Conservation (phyloP, 2,888 invertebrate genomes). For the Glaucopsyche alexis region DNA sequence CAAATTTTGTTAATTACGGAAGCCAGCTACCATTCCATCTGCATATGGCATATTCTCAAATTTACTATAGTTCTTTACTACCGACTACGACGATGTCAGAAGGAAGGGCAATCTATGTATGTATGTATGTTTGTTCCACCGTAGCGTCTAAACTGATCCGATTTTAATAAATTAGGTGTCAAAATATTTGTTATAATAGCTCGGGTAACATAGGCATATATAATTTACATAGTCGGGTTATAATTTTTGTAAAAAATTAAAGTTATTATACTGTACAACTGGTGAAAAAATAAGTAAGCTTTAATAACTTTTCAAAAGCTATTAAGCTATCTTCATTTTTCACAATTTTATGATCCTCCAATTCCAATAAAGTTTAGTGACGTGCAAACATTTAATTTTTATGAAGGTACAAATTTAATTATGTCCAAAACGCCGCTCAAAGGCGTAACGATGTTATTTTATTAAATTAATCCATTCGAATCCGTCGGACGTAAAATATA, state of each 20-base stretch:
- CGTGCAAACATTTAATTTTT: slow-evolving; percentile 22
- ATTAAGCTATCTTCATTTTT: background rate
- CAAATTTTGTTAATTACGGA: background rate
- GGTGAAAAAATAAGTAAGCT: too few species aligned
- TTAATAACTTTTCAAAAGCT: background rate
- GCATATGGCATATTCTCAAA: background rate
- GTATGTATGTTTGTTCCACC: too few species aligned
- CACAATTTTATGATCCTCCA: background rate
- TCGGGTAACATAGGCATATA: too few species aligned
- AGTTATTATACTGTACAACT: too few species aligned
- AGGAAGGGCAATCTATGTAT: too few species aligned
- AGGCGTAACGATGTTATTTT: slow-evolving; percentile 49
- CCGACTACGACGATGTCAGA: too few species aligned
- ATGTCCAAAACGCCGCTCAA: slow-evolving; percentile 32
- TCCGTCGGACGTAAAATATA: slow-evolving; percentile 53
- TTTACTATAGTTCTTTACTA: too few species aligned
- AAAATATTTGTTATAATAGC: too few species aligned
- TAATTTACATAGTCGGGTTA: too few species aligned
- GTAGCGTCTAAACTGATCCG: too few species aligned
- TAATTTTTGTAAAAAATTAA: too few species aligned
- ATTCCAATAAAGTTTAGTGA: slow-evolving; percentile 1
- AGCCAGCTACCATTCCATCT: background rate
- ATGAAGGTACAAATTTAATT: slow-evolving; percentile 32
- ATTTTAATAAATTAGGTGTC: too few species aligned
- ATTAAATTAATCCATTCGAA: slow-evolving; percentile 70